These are phyloP conservation scores for Triplophysa siluroides DNA, from an alignment of 2,113 vertebrate genomes.

Conservation along the genomic window DNA sequence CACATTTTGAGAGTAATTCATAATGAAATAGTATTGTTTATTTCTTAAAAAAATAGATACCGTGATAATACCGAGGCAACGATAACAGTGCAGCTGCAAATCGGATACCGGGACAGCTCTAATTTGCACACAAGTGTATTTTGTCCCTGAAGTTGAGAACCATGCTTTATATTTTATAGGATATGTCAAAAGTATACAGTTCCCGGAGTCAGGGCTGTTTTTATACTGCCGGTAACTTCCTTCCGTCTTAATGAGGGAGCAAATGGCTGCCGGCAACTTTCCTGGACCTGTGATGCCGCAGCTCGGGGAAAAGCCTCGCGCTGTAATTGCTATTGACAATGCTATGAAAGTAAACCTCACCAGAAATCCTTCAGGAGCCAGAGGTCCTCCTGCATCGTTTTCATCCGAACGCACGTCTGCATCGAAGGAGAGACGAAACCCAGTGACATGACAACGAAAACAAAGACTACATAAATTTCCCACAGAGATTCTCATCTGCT, in stretches of 20 bases:
- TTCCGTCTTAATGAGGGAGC: conserved; percentile 32
- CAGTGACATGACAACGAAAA: conserved; percentile 21
- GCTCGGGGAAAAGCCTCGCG: conserved; percentile 63
- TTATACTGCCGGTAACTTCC: conserved; percentile 8
- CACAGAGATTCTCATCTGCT: conserved; percentile 39
- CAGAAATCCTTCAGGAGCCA: conserved; percentile 53
- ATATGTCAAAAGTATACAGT: not conserved
- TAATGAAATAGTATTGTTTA: no score
- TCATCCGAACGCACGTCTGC: conserved; percentile 39
- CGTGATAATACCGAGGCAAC: no score
- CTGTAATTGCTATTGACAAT: conserved; percentile 74
- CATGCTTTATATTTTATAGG: conserved; percentile 4
- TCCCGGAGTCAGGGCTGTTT: conserved; percentile 11
- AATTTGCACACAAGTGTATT: no score
- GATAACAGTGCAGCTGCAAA: no score
- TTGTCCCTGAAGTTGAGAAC: not conserved
- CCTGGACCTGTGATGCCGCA: conserved; percentile 50
- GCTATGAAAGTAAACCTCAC: conserved; percentile 62
- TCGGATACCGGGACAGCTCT: no score
- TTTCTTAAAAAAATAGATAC: no score
- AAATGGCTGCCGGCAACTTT: conserved; percentile 22
- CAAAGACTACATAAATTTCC: conserved; percentile 47
- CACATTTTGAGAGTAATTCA: no score
- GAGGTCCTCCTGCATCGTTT: conserved; percentile 30
- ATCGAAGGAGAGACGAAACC: conserved; percentile 31